These are phyloP conservation scores for Gymnocheta viridis DNA, from an alignment of 2,888 invertebrate species.

Conservation along the genomic window DNA sequence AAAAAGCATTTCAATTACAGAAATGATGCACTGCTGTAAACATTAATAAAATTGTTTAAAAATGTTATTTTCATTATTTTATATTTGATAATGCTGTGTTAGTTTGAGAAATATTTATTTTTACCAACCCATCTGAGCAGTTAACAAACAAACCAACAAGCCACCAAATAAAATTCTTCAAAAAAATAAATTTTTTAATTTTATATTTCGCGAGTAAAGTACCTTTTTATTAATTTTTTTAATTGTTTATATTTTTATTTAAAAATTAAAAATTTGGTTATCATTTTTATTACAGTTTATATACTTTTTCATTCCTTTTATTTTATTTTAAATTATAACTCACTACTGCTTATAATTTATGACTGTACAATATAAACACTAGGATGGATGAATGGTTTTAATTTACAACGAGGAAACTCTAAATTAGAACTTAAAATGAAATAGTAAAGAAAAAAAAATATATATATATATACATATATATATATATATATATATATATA, in stretches of 20 bases:
- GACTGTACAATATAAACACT: constrained; percentile 58
- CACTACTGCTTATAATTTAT: constrained; percentile 49
- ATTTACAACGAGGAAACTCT: constrained; percentile 40
- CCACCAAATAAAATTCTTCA: background rate
- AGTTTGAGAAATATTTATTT: background rate
- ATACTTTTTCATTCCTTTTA: background rate
- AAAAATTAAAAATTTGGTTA: constrained; percentile 40
- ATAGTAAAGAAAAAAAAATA: constrained; percentile 9
- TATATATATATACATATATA: too few species aligned
- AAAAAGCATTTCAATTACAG: too few species aligned
- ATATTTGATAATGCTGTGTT: background rate
- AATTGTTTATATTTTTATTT: constrained; percentile 35
- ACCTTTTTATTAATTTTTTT: constrained; percentile 39
- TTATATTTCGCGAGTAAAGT: constrained; percentile 48
- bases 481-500: too few species aligned
- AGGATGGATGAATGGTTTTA: constrained; percentile 16
- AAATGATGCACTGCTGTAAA: too few species aligned
- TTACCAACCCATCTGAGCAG: background rate
- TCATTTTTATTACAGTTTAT: constrained; percentile 42
- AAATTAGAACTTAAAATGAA: constrained; percentile 7
- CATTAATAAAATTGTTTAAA: background rate
- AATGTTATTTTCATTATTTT: background rate
- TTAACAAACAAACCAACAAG: background rate
- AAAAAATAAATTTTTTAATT: background rate
- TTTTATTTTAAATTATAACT: constrained; percentile 44